These are phyloP conservation scores for Actinostola sp. DNA, from an alignment of 92 coral and sea anemone species.

Conservation along the genomic window DNA sequence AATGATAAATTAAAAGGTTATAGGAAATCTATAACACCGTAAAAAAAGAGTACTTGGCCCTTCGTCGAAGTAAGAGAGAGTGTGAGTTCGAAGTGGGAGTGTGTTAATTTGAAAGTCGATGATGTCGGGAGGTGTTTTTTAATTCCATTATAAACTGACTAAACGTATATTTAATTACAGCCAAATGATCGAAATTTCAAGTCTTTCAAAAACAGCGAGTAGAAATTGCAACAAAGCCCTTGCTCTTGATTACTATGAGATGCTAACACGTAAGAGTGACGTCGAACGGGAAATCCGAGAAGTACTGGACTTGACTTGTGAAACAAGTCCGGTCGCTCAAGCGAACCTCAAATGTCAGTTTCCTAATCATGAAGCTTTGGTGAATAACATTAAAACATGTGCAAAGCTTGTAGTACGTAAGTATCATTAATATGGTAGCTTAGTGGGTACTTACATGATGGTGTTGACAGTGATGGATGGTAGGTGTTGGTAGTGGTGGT, in stretches of 20 bases:
- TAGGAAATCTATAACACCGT: too few relatives aligned
- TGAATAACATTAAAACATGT: slow-evolving; percentile 76
- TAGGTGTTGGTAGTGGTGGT: too few relatives aligned
- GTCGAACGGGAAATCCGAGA: slow-evolving; percentile 83
- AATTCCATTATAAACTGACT: not conserved
- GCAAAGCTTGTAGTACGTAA: slow-evolving; percentile 95
- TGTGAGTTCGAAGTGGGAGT: too few relatives aligned
- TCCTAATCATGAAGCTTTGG: slow-evolving; percentile 87
- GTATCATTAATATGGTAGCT: not conserved
- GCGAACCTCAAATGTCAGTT: slow-evolving; percentile 93
- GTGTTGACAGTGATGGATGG: too few relatives aligned
- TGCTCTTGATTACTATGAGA: slow-evolving; percentile 83
- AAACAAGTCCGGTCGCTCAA: slow-evolving; percentile 68
- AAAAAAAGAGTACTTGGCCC: too few relatives aligned
- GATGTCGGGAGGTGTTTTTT: too few relatives aligned
- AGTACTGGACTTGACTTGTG: slow-evolving; percentile 76
- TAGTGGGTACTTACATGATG: too few relatives aligned
- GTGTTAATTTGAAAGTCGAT: too few relatives aligned
- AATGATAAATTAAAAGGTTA: too few relatives aligned
- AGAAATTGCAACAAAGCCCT: slow-evolving; percentile 82
- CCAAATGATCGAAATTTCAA: slow-evolving; percentile 93
- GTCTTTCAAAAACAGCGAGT: slow-evolving; percentile 89
- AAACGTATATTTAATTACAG: slow-evolving; percentile 22
- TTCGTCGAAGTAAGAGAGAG: too few relatives aligned
- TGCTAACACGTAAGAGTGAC: slow-evolving; percentile 81